Conservation (phyloP, 2,797 vertebrate genomes). For the Gymnocypris eckloni region DNA sequence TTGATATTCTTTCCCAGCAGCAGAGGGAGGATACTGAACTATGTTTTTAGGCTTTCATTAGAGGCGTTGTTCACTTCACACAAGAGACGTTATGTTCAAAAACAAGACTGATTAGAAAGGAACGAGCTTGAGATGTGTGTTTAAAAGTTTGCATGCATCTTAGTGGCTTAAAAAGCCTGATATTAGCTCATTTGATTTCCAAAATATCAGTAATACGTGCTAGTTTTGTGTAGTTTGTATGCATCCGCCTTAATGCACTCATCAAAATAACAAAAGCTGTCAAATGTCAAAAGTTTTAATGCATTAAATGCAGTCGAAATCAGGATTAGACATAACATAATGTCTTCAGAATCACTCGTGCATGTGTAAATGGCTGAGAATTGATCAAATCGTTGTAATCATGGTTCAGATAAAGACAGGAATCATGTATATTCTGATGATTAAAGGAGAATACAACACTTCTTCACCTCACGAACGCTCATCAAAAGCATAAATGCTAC, state of each 20-base stretch:
- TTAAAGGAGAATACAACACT: background rate
- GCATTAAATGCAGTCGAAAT: background rate
- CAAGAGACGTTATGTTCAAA: too few species aligned
- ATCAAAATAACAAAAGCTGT: too few species aligned
- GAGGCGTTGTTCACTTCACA: too few species aligned
- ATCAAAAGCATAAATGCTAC: background rate
- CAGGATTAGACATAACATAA: background rate
- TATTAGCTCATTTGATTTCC: background rate
- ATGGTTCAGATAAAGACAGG: background rate
- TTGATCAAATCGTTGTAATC: background rate
- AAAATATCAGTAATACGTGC: too few species aligned
- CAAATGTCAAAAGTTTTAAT: background rate
- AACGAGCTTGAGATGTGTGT: background rate
- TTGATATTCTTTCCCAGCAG: constrained; percentile 20
- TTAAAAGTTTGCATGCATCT: background rate
- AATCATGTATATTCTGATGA: background rate
- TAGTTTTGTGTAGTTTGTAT: too few species aligned
- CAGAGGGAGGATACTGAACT: constrained; percentile 43
- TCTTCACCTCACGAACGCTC: background rate
- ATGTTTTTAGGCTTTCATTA: background rate
- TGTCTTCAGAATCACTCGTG: background rate
- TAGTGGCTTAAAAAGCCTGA: too few species aligned
- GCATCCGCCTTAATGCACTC: background rate
- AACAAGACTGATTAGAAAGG: background rate
- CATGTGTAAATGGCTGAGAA: background rate